phyloP scores from a whole-genome alignment of 1,140 invertebrate species.

The Scaptomyza hsui region DNA sequence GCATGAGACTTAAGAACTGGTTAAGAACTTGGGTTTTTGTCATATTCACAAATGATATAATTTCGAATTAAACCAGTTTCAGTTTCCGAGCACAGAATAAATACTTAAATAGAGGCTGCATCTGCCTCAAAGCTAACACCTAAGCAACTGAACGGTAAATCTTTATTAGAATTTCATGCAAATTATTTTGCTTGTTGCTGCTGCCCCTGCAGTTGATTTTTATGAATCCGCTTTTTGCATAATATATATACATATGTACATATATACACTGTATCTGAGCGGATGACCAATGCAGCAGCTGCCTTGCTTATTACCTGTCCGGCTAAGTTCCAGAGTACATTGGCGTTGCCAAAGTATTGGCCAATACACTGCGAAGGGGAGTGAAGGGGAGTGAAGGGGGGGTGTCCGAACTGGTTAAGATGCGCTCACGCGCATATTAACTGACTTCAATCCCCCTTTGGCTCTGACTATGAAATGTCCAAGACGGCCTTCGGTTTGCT shows the following conservation, averaged over 20 bases:
- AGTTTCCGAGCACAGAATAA: conserved; percentile 29
- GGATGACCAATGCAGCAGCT: conserved; percentile 25
- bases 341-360: conserved; percentile 56
- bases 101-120: conserved; percentile 44
- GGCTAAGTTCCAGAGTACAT: conserved; percentile 23
- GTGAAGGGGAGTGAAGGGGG: background rate
- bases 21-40: conserved; percentile 4
- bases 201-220: conserved; percentile 27
- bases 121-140: conserved; percentile 45
- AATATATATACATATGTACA: conserved; percentile 14
- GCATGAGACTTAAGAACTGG: conserved; percentile 23
- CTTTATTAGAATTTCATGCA: conserved; percentile 77
- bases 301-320: background rate
- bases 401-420: conserved; percentile 63
- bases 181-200: conserved; percentile 36
- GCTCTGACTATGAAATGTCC: conserved; percentile 65
- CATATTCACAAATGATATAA: conserved; percentile 60
- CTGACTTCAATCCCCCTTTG: conserved; percentile 64
- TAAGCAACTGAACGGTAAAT: conserved; percentile 60
- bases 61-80: conserved; percentile 75
- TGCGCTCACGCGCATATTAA: conserved; percentile 62
- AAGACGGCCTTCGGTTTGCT: conserved; percentile 67
- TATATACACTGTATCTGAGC: conserved; percentile 17
- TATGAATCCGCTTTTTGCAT: conserved; percentile 61
- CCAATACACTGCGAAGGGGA: conserved; percentile 32